Evolutionary conservation across 2,113 vertebrate species (phyloP), one percentile per base, ranked within the genome.

Genomic region (Festucalex cinctus): DNA sequence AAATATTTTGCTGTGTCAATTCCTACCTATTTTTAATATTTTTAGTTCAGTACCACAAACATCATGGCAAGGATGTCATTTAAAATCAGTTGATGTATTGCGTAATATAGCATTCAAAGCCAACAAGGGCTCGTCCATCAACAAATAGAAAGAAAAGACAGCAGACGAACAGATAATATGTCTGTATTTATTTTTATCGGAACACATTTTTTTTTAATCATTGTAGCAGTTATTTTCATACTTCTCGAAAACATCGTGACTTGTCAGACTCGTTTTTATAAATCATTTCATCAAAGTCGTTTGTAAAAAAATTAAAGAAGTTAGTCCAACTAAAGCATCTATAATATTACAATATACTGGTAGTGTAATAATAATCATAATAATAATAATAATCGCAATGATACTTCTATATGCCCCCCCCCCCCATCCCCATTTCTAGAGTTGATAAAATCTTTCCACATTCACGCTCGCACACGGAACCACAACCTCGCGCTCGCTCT

Each of bases 301-400:
- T 91, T 91, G 92, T 93, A 93, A 92, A 93, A 93, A 92, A 92
- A 93, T 90, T 84, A 90, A 93, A 92, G 86, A 92, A 91, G 89
- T 90, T 91, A 92, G 91, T 90, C 84, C 84, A 93, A 92, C 91
- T 93, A 92, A 92, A 92, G 89, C 81, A 88, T 91, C 91, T 93
- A 92, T 91, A 90, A 91, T 93, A 92, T 93, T 92, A 92, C 91
- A 93, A 93, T 93, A 92, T 92, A 92, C 88, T 88, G 83, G 86
- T 93, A 91, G 84, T 91, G 88, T 92, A 92, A 91, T 92, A 92
- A 89, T 91, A 88, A 88, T 89, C 80, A 91, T 89, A 89, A 90
- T 90, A 90, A 63, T 65, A 65, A 63, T 65, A 65, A 90, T 91
- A 89, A 87, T 86, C 64, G 82, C 79, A 89, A 90, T 91, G 84